These are phyloP conservation scores for Clostera curtula DNA, from an alignment of 2,888 invertebrate genomes.

Conservation along the genomic window DNA sequence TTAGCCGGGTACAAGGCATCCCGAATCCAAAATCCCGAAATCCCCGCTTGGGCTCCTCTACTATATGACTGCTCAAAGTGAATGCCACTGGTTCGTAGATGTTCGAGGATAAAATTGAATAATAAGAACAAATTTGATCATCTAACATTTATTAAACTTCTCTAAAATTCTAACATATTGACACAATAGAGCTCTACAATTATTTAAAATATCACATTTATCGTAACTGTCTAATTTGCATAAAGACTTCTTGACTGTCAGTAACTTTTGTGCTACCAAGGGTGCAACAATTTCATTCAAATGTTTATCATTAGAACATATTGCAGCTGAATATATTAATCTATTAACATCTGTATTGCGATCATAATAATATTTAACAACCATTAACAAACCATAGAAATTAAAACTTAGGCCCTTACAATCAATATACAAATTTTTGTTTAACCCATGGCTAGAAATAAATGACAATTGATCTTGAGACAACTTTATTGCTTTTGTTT, in stretches of 20 bases:
- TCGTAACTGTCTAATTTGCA: constrained; percentile 36
- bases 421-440: constrained; percentile 78
- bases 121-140: constrained; percentile 4
- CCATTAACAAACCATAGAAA: constrained; percentile 69
- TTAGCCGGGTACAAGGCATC: too few relatives aligned
- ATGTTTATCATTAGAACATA: constrained; percentile 50
- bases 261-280: constrained; percentile 45
- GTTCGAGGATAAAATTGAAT: too few relatives aligned
- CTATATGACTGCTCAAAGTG: too few relatives aligned
- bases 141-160: constrained; percentile 69
- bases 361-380: constrained; percentile 60
- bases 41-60: too few relatives aligned
- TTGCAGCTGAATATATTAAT: constrained; percentile 60
- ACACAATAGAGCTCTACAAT: constrained; percentile 62
- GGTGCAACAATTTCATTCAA: constrained; percentile 54
- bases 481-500: constrained; percentile 40
- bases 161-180: constrained; percentile 65
- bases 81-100: too few relatives aligned
- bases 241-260: constrained; percentile 39
- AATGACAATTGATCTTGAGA: constrained; percentile 78
- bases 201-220: constrained; percentile 49
- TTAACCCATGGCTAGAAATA: constrained; percentile 76
- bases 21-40: too few relatives aligned
- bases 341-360: constrained; percentile 52
- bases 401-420: constrained; percentile 79